Evolutionary conservation across 2,113 vertebrate species (phyloP).

Genomic region (Salminus brasiliensis): DNA sequence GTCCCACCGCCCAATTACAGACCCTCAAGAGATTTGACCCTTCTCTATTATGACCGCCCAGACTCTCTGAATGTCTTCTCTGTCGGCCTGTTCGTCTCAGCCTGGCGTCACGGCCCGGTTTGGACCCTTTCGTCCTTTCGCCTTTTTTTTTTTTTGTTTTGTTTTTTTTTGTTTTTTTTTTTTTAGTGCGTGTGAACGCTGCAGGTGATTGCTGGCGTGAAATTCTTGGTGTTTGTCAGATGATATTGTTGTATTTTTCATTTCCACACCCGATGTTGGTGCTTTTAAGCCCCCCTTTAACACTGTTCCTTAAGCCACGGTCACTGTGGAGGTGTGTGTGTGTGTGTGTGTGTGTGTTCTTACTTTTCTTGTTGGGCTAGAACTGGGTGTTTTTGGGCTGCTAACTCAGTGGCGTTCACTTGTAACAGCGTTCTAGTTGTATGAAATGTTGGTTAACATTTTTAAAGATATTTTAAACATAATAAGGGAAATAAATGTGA

Average conservation of each 20-base stretch:
- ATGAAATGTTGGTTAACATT: constrained; percentile 6
- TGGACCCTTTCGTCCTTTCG: too few relatives aligned
- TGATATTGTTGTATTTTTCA: background rate
- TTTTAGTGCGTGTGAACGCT: background rate
- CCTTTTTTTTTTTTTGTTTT: too few relatives aligned
- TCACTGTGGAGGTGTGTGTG: constrained; percentile 8
- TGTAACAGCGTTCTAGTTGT: constrained; percentile 9
- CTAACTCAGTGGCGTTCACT: background rate
- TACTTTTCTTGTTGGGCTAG: background rate
- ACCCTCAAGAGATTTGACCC: constrained; percentile 48
- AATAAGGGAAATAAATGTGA: constrained; percentile 27
- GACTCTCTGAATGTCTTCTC: too few relatives aligned
- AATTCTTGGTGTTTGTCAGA: background rate
- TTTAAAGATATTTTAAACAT: constrained; percentile 13
- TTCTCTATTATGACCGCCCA: too few relatives aligned
- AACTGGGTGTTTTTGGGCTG: background rate
- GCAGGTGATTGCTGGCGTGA: background rate
- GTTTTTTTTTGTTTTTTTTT: too few relatives aligned
- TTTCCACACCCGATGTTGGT: background rate
- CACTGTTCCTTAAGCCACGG: constrained; percentile 27
- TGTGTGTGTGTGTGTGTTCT: background rate
- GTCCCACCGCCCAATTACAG: background rate
- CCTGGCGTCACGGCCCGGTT: too few relatives aligned
- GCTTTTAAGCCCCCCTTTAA: constrained; percentile 10
- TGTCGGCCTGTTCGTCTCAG: too few relatives aligned